phyloP scores from a whole-genome alignment of 2,888 invertebrate genomes.

The Stenchaetothrips biformis region DNA sequence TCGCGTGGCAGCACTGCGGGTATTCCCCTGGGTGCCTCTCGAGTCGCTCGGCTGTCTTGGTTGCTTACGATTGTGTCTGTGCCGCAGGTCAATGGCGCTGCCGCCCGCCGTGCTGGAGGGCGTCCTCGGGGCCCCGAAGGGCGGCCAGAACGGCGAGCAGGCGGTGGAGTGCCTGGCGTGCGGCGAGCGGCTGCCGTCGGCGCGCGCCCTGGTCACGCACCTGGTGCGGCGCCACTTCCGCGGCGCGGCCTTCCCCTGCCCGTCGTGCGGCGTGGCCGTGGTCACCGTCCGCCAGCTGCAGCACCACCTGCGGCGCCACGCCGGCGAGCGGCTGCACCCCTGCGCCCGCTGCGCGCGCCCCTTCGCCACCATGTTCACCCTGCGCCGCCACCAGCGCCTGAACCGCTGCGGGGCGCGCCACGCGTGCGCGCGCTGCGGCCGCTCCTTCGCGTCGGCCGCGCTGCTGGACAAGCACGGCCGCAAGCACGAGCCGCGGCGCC shows the following conservation, averaged over 20 bases:
- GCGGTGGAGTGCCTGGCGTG: background rate
- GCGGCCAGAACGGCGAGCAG: background rate
- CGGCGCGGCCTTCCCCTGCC: background rate
- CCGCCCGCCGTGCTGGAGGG: background rate
- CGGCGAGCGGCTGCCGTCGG: background rate
- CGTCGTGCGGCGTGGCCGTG: background rate
- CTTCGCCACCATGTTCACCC: background rate
- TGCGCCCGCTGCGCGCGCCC: background rate
- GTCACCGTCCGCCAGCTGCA: background rate
- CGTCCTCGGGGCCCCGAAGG: background rate
- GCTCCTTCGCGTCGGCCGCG: background rate
- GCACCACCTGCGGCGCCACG: background rate
- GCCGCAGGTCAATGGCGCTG: background rate
- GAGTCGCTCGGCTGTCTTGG: too few species aligned
- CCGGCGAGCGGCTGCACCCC: background rate
- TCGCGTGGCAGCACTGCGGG: background rate
- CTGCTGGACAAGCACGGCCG: background rate
- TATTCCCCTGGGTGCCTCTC: too few species aligned
- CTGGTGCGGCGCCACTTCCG: background rate
- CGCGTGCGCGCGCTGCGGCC: background rate
- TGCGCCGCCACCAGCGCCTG: background rate
- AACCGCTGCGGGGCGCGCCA: background rate
- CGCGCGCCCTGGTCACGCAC: background rate
- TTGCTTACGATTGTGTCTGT: background rate
- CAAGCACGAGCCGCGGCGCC: background rate